Percentiles rank a stretch among this genome's conserved stretches.
These are phyloP conservation scores for Ichneumoninae sp. DNA, from an alignment of 2,888 invertebrate species.

Conservation along the genomic window DNA sequence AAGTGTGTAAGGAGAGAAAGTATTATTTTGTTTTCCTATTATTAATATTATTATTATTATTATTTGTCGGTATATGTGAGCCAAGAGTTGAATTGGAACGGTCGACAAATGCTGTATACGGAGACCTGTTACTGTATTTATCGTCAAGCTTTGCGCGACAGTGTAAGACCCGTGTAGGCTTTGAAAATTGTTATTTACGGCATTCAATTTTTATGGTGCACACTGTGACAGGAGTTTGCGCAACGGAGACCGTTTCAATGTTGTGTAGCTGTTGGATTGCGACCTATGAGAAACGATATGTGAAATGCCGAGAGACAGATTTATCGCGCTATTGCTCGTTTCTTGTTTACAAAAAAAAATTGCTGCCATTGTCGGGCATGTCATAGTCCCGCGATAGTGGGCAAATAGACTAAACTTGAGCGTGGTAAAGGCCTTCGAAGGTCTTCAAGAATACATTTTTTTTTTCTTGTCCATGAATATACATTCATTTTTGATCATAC, in stretches of 20 bases:
- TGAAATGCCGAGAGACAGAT: conserved; percentile 36
- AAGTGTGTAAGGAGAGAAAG: too few relatives aligned
- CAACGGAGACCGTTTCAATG: conserved; percentile 31
- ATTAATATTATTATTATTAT: neutral
- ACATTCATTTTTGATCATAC: neutral
- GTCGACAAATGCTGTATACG: neutral
- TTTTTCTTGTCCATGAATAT: neutral
- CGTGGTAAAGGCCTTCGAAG: neutral
- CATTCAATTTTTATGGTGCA: conserved; percentile 24
- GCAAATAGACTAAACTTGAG: conserved; percentile 10
- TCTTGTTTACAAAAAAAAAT: conserved; percentile 16
- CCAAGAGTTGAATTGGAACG: neutral
- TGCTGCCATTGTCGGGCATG: conserved; percentile 7
- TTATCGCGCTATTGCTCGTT: conserved; percentile 55
- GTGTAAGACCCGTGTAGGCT: conserved; percentile 55
- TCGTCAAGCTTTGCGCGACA: conserved; percentile 31
- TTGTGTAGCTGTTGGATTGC: conserved; percentile 27
- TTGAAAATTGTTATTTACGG: conserved; percentile 66
- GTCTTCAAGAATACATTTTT: neutral
- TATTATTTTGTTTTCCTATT: too few relatives aligned
- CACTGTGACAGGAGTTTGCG: conserved; percentile 49
- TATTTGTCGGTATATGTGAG: neutral
- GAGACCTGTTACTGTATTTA: conserved; percentile 9
- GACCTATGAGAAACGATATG: conserved; percentile 50
- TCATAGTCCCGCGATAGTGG: neutral